A percentile compares a stretch with the other conserved stretches of the same genome.
phyloP scores from a whole-genome alignment of 2,797 vertebrate species.

The Mustela erminea region DNA sequence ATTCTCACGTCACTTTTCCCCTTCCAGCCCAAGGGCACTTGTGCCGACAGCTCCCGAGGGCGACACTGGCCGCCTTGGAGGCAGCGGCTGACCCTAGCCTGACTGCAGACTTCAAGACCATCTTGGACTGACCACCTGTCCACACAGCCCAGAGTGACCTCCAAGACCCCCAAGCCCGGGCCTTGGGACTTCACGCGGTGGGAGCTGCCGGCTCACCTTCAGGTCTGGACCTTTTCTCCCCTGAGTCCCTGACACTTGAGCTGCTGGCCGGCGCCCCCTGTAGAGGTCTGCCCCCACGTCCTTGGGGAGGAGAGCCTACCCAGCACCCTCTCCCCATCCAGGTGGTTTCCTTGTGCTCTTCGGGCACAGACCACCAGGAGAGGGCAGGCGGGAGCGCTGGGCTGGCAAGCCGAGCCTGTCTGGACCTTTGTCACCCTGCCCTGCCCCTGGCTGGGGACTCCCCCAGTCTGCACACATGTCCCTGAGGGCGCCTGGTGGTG shows the following conservation, averaged over 20 bases:
- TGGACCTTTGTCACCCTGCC: neutral
- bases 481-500: accelerated
- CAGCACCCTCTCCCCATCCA: no score
- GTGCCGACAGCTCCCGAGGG: slow-evolving; percentile 73
- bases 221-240: neutral
- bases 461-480: neutral
- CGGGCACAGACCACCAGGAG: neutral
- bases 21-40: slow-evolving; percentile 82
- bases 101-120: slow-evolving; percentile 85
- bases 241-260: neutral
- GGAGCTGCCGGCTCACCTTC: accelerated
- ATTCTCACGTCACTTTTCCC: neutral
- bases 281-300: accelerated
- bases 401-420: accelerated
- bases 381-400: neutral
- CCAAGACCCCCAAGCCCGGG: accelerated
- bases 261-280: neutral
- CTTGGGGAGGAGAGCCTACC: neutral
- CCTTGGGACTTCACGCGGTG: neutral
- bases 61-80: slow-evolving; percentile 79
- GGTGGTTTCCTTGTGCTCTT: neutral
- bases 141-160: no score
- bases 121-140: slow-evolving; percentile 80
- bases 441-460: neutral
- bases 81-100: slow-evolving; percentile 74